phyloP scores from a whole-genome alignment of 2,113 vertebrate genomes.

The Hemiprocne comata region DNA sequence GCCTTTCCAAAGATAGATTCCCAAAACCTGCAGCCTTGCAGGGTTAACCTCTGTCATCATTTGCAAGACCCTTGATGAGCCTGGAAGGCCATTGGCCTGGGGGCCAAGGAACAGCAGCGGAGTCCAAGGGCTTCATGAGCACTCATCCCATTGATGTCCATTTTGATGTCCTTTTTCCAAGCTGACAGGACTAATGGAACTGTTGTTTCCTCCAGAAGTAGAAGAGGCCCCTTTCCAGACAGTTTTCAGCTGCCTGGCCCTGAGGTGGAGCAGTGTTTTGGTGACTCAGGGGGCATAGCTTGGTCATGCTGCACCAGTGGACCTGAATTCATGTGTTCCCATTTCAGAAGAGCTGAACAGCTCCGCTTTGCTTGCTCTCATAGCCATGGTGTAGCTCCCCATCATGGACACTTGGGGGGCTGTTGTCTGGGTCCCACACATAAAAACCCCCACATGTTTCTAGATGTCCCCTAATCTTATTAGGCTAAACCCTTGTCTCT shows the following conservation, averaged over 20 bases:
- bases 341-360: background rate
- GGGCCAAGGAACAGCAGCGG: background rate
- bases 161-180: background rate
- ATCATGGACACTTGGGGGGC: background rate
- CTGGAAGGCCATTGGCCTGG: background rate
- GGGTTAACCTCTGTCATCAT: background rate
- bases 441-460: background rate
- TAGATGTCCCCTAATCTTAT: background rate
- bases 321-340: background rate
- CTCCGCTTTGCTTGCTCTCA: background rate
- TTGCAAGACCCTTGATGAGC: background rate
- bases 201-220: background rate
- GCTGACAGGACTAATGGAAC: background rate
- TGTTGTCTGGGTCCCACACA: background rate
- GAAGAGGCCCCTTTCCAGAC: background rate
- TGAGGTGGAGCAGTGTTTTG: background rate
- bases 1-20: background rate
- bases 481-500: background rate
- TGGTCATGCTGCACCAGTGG: accelerated
- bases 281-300: background rate
- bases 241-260: background rate
- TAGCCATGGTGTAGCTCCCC: background rate
- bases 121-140: background rate
- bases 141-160: background rate
- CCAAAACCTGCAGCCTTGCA: background rate